Base-by-base conservation (phyloP, 1,140 invertebrate species). In the Camponotus vicinus region DNA sequence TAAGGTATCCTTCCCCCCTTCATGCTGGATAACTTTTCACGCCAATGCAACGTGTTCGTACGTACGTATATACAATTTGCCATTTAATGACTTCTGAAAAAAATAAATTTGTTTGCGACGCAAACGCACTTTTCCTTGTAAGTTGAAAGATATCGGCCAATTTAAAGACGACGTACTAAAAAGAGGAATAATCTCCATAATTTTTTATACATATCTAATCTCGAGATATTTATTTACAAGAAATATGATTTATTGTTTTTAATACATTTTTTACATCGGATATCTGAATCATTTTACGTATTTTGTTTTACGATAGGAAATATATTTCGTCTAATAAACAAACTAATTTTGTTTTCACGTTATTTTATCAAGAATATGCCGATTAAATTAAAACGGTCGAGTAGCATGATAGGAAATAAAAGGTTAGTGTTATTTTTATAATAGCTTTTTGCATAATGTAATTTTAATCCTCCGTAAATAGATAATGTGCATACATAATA, bases 391-490 rank as follows among this genome's bases (percentile, higher is more conserved):
- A 67, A 73, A 45, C 55, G 27, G 21, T 37, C 55, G 55, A 69
- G 52, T 45, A 11, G 55, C 52, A 27, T 32, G 67, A 34, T 73
- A 73, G 61, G 67, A 82, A 73, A 73, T 82, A 82, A 82, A 82
- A 82, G 67, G 79, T 82, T 73, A 73, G 55, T 27, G 61, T 82
- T 83, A 83, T 83, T 83, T 75, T 70, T 57, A 55, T 49, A 83
- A 37, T 37, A 4, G 32, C 45, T 83, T 83, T 83, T 83, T 75
- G 34, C 79, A 21, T 83, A 73, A 83, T 32, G n/a, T 83, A 73
- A 83, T 83, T 75, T 75, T 83, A 83, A 83, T 83, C 6, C 27
- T 21, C 69, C 69, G 27, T 8, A 83, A 83, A 83, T 83, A 83
- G 55, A 73, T 49, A 34, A 75, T 32, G 79, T 42, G 63, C 79